Evolutionary conservation across 2,888 invertebrate genomes (phyloP), one percentile per base, ranked within the genome.

Genomic region (Xanthorhoe spadicearia): DNA sequence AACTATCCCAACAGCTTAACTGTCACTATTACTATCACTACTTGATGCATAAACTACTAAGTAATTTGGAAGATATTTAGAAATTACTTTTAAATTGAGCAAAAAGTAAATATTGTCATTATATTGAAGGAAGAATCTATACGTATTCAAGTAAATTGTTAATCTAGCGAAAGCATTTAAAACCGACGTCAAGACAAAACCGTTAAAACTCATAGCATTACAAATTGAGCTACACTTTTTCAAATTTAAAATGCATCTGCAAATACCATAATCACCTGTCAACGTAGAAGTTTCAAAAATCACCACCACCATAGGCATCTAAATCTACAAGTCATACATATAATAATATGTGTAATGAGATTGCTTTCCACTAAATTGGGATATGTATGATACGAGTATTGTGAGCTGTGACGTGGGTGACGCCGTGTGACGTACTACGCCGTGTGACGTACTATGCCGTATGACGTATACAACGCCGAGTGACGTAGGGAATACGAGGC

Each of bases 331-430:
- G 80, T 84, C 81, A 84, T 73, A 73, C 65, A 86, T 84, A 85
- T 82, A 85, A 82, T 70, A 84, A 81, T 84, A 85, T 83, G 86
- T 85, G 83, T 80, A 83, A 87, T 88, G 92, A 86, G 84, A 91
- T 92, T 92, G 92, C 92, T 88, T 91, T 80, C 81, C 82, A 83
- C 81, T 83, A 78, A 72, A 74, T 83, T 89, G 85, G 88, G 92
- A 92, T 92, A 92, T 92, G 92, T 92, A 88, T 84, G 85, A 77
- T 78, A 78, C 49, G 85, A 87, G 86, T 84, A 83, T 83, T 79
- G 80, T 83, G 86, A 84, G 83, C 81, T 79, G 82, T 75, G 60
- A 57, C 61, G 72, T 74, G 64, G 81, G 73, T 68, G 81, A 77
- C 82, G 85, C 81, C 84, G 80, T 77, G 85, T 83, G 87, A 86